Conservation (phyloP, 2,888 invertebrate genomes). For the Volucella inflata region DNA sequence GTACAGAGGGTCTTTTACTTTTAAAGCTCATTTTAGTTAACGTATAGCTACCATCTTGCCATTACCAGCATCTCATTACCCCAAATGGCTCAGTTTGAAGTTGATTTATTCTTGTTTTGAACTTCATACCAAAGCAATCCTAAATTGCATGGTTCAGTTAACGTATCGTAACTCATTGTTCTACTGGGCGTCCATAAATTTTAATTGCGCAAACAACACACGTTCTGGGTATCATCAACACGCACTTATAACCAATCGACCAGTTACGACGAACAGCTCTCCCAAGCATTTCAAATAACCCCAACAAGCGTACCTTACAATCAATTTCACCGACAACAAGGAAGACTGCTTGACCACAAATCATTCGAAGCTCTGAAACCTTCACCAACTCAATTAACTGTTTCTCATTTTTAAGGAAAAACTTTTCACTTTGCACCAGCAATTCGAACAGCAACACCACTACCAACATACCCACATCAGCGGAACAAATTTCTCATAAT, state of each 20-base stretch:
- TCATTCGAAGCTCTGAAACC: constrained; percentile 59
- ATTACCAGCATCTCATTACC: too few relatives aligned
- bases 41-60: too few relatives aligned
- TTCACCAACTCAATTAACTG: constrained; percentile 74
- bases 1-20: too few relatives aligned
- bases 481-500: constrained; percentile 66
- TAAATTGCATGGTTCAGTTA: background rate
- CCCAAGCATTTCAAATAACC: background rate
- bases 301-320: constrained; percentile 21
- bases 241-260: background rate
- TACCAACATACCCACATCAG: constrained; percentile 28
- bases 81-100: too few relatives aligned
- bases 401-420: constrained; percentile 67
- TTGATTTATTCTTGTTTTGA: too few relatives aligned
- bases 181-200: constrained; percentile 42
- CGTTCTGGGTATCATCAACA: constrained; percentile 6
- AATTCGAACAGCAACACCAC: background rate
- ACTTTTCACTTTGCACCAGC: constrained; percentile 54
- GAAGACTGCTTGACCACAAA: constrained; percentile 62
- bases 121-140: too few relatives aligned
- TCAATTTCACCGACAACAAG: constrained; percentile 44
- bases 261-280: background rate
- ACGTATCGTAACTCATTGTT: constrained; percentile 6
- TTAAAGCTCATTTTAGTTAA: too few relatives aligned
- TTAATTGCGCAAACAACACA: constrained; percentile 49